Base-by-base conservation (phyloP, 2,113 vertebrate genomes). In the Aspidoscelis tigris region DNA sequence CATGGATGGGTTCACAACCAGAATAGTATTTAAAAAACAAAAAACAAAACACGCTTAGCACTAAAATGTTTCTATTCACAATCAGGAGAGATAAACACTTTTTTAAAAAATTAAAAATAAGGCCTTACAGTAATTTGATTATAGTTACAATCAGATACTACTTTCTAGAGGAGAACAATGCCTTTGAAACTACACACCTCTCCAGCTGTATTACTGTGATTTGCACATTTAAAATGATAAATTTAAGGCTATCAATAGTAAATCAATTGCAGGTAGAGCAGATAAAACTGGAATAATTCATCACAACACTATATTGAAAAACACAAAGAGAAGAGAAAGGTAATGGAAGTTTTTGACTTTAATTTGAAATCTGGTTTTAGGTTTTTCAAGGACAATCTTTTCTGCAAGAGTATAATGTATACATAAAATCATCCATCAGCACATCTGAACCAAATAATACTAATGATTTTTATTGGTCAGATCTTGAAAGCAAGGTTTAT, bases 401-500 rank as follows among this genome's bases (percentile, higher is more conserved):
- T 87, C 87, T 24, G 77, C 83, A 93, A 93, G 93, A 92, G 90
- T 92, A 96, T 92, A 92, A 88, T 79, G 80, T 94, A 93, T 92
- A 95, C 91, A 94, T 88, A 91, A 91, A 96, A 96, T 95, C 96
- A 96, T 95, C 95, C 92, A 91, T 95, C 94, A 90, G 93, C 95
- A 96, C 95, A 96, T 97, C 93, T 95, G 96, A 97, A 95, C 95
- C 95, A 93, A 96, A 97, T 97, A 33, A 98, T 97, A 97, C 97
- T 97, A 90, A 97, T 96, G 96, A 95, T 96, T 98, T 98, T 98
- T 97, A 98, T 97, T 97, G 97, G 97, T 97, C 96, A 93, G 95
- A 96, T 97, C 97, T 98, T 98, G 96, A 96, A 96, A 96, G 95
- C 94, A 96, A 95, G 95, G 97, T 99, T 99, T 99, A 98, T 99